phyloP scores from a whole-genome alignment of 2,888 invertebrate species.

The Drosophila affinis region DNA sequence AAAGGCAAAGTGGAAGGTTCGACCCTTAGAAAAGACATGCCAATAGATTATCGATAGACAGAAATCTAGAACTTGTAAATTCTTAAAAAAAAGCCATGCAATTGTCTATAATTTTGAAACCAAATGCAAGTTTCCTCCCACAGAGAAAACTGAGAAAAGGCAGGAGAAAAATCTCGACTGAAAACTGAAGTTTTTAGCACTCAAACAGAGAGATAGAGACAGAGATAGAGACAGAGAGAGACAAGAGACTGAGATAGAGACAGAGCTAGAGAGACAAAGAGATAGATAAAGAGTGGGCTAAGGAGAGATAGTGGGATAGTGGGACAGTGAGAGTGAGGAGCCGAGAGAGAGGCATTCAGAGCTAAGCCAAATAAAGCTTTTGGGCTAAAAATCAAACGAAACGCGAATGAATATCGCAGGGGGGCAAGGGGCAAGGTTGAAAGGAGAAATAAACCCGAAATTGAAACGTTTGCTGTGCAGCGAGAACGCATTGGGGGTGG shows the following conservation, averaged over 20 bases:
- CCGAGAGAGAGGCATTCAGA: constrained; percentile 11
- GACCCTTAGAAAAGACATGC: no score
- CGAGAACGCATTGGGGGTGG: constrained; percentile 19
- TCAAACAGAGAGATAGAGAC: neutral
- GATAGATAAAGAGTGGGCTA: constrained; percentile 1
- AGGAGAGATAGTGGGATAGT: no score
- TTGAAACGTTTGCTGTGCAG: constrained; percentile 36
- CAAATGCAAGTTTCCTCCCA: neutral
- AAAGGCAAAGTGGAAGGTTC: no score
- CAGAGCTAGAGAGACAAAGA: neutral
- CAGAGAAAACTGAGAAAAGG: constrained; percentile 6
- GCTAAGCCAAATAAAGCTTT: constrained; percentile 67
- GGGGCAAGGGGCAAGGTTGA: neutral
- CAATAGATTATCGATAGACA: no score
- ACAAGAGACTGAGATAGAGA: no score
- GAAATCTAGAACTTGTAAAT: no score
- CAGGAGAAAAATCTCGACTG: constrained; percentile 22
- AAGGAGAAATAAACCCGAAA: constrained; percentile 48
- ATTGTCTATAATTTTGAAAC: constrained; percentile 15
- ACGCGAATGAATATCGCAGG: constrained; percentile 18
- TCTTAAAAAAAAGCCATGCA: no score
- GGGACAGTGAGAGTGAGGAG: no score
- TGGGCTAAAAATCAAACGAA: constrained; percentile 60
- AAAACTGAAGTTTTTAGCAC: constrained; percentile 26
- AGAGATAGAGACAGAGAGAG: constrained; percentile 10